Conservation (phyloP, 2,888 invertebrate species). For the Cheilosia variabilis region DNA sequence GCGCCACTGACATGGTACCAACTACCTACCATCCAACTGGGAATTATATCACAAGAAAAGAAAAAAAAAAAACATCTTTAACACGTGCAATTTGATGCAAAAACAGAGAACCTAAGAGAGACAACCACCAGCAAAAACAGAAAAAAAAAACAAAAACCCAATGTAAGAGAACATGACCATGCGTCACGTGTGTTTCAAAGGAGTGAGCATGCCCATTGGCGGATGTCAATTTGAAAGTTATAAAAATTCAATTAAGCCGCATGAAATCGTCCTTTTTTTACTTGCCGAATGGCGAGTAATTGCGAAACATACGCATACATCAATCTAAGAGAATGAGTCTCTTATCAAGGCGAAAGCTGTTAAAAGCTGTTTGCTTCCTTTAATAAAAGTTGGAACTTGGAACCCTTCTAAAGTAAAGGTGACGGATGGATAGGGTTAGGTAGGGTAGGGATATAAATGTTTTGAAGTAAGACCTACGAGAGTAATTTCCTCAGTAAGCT, state of each 20-base stretch:
- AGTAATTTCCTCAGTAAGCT: neutral
- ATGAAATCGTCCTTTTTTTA: constrained; percentile 36
- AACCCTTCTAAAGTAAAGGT: neutral
- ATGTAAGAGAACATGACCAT: constrained; percentile 44
- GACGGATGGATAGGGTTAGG: too few species aligned
- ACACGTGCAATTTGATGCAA: constrained; percentile 64
- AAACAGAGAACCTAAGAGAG: constrained; percentile 35
- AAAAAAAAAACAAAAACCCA: neutral
- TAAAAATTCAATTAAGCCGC: constrained; percentile 70
- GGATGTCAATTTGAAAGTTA: constrained; percentile 47
- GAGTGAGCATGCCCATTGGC: constrained; percentile 65
- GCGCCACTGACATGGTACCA: constrained; percentile 47
- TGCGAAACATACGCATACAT: constrained; percentile 46
- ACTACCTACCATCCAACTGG: constrained; percentile 17
- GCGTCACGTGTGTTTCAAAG: constrained; percentile 57
- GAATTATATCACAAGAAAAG: neutral
- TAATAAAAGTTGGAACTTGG: neutral
- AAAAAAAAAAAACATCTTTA: constrained; percentile 23
- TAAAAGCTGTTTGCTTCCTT: constrained; percentile 19
- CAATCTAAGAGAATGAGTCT: constrained; percentile 14
- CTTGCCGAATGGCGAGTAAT: constrained; percentile 16
- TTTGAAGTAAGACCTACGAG: neutral
- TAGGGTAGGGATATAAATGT: neutral
- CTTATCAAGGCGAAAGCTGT: constrained; percentile 25
- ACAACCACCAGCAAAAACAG: too few species aligned